Evolutionary conservation across 2,888 invertebrate species (phyloP), one percentile per base, ranked within the genome.

Genomic region (Biston betularia): DNA sequence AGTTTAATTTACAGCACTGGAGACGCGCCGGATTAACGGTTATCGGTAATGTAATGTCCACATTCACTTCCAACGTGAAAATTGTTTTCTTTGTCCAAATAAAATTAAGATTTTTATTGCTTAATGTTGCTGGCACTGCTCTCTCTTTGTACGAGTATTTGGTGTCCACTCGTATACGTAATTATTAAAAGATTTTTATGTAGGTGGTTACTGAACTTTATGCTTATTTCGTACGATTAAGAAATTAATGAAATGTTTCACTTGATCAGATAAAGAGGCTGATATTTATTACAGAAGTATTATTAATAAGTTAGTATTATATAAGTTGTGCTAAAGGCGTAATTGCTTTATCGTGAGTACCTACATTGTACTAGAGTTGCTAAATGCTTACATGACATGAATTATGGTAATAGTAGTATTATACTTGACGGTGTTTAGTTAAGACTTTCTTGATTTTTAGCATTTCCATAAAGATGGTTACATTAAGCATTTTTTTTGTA

Each of bases 1-100:
- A 93, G 81, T 92, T 92, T 89, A 92, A 93, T 93, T 93, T 93
- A 93, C 89, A 89, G 80, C 90, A 74, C 79, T 84, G 86, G 74
- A 74, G 73, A 75, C 74, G 81, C 83, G 85, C 87, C 79, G 86
- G 90, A 89, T 91, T 92, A 90, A 90, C 90, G 88, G 93, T 88
- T 87, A 89, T 88, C 86, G 86, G 85, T 79, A 89, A 89, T 86
- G 87, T 89, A 83, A 88, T 87, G 88, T 87, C 88, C 89, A 87
- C 84, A 84, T 84, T 77, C 80, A 81, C 80, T 73, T 75, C 75
- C 82, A 72, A 82, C 72, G 81, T 87, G 85, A 85, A 89, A 89
- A 89, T 86, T 85, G 83, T 87, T 88, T 88, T 83, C 84, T 87
- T 89, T 87, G 84, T 87, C 78, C 75, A 85, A 81, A 83, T 86